These are phyloP conservation scores for Hypotaenidia okinawae DNA, from an alignment of 2,797 vertebrate genomes.

Conservation along the genomic window DNA sequence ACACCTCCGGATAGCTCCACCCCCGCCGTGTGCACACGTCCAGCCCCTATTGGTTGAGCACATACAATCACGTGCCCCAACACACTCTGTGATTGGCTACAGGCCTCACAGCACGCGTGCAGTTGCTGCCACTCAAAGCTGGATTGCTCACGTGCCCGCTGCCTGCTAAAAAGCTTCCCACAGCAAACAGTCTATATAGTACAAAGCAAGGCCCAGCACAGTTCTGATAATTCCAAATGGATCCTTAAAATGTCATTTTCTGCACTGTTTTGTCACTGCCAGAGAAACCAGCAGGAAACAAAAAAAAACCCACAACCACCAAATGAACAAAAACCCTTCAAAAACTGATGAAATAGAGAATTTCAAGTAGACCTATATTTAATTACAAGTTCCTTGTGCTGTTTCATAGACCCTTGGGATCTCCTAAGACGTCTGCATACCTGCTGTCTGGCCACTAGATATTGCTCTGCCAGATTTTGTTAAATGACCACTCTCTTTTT, in stretches of 20 bases:
- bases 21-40: too few relatives aligned
- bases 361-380: not conserved
- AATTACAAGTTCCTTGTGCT: not conserved
- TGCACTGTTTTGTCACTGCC: not conserved
- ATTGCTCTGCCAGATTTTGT: too few relatives aligned
- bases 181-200: not conserved
- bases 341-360: not conserved
- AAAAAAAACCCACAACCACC: not conserved
- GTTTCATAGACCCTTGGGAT: not conserved
- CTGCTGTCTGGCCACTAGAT: too few relatives aligned
- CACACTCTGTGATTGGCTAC: too few relatives aligned
- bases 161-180: too few relatives aligned
- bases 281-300: not conserved
- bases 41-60: too few relatives aligned
- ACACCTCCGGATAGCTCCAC: too few relatives aligned
- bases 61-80: too few relatives aligned
- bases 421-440: not conserved
- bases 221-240: not conserved
- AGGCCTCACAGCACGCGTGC: too few relatives aligned
- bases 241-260: not conserved
- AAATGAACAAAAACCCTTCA: not conserved
- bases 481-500: too few relatives aligned
- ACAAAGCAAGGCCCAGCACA: not conserved
- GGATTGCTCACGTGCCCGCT: too few relatives aligned
- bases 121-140: too few relatives aligned